A percentile compares a stretch with the other conserved stretches of the same genome.
phyloP scores from a whole-genome alignment of 2,888 invertebrate genomes.

The Antheraea yamamai region DNA sequence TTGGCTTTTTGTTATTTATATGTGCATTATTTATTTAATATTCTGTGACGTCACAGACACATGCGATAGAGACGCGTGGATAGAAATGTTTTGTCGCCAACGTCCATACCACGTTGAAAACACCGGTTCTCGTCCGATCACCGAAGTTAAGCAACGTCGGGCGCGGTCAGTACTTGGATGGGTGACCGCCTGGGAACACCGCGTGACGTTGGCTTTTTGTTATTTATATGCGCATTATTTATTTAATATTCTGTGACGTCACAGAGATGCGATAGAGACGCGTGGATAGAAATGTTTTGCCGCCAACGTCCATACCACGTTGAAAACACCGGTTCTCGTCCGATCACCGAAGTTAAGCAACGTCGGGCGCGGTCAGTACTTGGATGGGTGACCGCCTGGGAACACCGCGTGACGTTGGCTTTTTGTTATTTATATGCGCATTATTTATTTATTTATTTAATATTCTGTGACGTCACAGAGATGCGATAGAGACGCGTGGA shows the following conservation, averaged over 20 bases:
- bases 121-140: constrained; percentile 79
- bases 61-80: neutral
- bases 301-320: constrained; percentile 66
- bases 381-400: constrained; percentile 75
- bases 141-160: constrained; percentile 79
- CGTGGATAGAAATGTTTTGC: constrained; percentile 10
- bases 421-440: constrained; percentile 34
- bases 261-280: neutral
- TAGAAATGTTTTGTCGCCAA: constrained; percentile 45
- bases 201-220: constrained; percentile 47
- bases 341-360: constrained; percentile 75
- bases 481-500: neutral
- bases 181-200: constrained; percentile 74
- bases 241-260: neutral
- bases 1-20: constrained; percentile 24
- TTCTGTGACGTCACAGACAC: too few species aligned
- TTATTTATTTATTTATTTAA: constrained; percentile 3
- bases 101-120: constrained; percentile 64
- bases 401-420: constrained; percentile 58
- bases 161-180: constrained; percentile 79
- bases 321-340: constrained; percentile 77
- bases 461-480: neutral
- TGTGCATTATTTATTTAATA: neutral
- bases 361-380: constrained; percentile 72
- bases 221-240: neutral